phyloP scores from a whole-genome alignment of 2,888 invertebrate genomes.

The Colostygia pectinataria region DNA sequence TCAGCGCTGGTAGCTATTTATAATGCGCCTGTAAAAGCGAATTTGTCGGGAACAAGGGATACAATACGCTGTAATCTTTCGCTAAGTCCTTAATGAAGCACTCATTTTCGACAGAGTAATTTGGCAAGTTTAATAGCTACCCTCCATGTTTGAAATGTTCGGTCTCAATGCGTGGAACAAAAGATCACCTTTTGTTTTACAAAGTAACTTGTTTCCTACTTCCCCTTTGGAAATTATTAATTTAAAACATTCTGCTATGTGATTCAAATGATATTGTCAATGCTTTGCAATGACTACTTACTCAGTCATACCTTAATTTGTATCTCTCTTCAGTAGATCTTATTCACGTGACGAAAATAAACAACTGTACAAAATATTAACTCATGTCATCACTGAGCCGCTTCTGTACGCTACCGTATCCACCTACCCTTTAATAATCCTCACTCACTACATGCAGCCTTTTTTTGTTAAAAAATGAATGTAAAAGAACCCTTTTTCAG shows the following conservation, averaged over 20 bases:
- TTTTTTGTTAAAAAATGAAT: constrained; percentile 62
- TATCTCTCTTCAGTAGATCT: not conserved
- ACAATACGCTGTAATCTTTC: constrained; percentile 41
- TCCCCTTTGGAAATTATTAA: constrained; percentile 21
- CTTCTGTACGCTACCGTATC: constrained; percentile 36
- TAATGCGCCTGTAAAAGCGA: constrained; percentile 18
- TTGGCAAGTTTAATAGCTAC: constrained; percentile 41
- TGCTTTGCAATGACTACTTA: not conserved
- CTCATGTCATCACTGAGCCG: too few relatives aligned
- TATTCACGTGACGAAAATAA: not conserved
- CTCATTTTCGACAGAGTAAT: constrained; percentile 44
- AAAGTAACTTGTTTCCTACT: constrained; percentile 9
- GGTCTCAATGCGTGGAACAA: constrained; percentile 27
- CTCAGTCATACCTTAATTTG: too few relatives aligned
- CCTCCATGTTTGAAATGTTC: constrained; percentile 27
- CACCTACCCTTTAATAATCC: constrained; percentile 53
- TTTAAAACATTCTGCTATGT: constrained; percentile 21
- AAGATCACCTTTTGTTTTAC: constrained; percentile 22
- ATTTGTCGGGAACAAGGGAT: constrained; percentile 31
- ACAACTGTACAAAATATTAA: too few relatives aligned
- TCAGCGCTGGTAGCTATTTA: constrained; percentile 29
- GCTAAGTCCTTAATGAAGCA: constrained; percentile 45
- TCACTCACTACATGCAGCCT: constrained; percentile 50
- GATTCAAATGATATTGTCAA: constrained; percentile 1
- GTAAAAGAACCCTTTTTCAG: constrained; percentile 52